A percentile compares a stretch with the other conserved stretches of the same genome.
phyloP scores from a whole-genome alignment of 2,113 vertebrate species.

The Todiramphus saurophagus region DNA sequence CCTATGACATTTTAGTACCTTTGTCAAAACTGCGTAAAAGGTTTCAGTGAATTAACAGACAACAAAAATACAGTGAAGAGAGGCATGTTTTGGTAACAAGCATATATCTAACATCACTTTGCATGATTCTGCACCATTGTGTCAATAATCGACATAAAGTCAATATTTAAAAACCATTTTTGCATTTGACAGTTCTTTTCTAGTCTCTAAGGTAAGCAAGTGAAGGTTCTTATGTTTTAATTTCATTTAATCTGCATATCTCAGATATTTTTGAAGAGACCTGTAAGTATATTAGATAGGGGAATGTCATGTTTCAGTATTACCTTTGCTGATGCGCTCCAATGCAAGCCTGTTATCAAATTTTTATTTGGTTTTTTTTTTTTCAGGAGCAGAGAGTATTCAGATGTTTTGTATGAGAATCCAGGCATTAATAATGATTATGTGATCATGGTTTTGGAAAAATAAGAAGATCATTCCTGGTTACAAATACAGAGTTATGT shows the following conservation, averaged over 20 bases:
- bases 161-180: neutral
- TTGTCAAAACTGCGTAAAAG: neutral
- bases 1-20: neutral
- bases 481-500: neutral
- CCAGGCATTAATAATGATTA: neutral
- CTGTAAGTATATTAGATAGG: neutral
- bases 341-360: neutral
- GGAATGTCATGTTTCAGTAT: neutral
- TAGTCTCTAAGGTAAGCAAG: neutral
- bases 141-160: neutral
- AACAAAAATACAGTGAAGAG: neutral
- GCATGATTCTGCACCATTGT: neutral
- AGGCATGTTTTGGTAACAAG: neutral
- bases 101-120: neutral
- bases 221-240: neutral
- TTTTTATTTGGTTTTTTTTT: neutral
- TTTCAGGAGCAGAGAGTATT: slow-evolving; percentile 20
- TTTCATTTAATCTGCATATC: neutral
- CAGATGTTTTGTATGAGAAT: neutral
- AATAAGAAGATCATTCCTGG: neutral
- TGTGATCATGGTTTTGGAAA: neutral
- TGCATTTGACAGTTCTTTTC: neutral
- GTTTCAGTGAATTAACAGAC: neutral
- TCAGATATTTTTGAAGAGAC: neutral
- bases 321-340: neutral